A percentile compares a stretch with the other conserved stretches of the same genome.
Evolutionary conservation across 2,113 vertebrate species (phyloP).

Genomic region (Menidia beryllina): DNA sequence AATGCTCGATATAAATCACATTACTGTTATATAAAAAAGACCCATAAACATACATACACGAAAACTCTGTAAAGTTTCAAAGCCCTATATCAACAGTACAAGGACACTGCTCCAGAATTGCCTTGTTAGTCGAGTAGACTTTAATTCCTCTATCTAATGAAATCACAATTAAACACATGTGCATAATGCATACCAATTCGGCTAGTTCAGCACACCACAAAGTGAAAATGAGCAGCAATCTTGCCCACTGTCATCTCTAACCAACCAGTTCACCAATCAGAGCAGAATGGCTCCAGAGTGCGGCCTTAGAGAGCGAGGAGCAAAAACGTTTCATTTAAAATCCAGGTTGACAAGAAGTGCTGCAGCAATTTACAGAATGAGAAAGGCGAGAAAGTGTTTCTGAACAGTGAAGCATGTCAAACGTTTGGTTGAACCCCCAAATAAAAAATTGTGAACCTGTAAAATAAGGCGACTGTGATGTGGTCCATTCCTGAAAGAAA

Average conservation of each 20-base stretch:
- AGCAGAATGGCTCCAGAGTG: not conserved
- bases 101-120: not conserved
- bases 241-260: not conserved
- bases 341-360: too few species aligned
- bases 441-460: not conserved
- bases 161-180: not conserved
- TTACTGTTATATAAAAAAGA: too few species aligned
- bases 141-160: not conserved
- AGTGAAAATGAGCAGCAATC: not conserved
- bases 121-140: not conserved
- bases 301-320: too few species aligned
- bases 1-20: too few species aligned
- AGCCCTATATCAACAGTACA: too few species aligned
- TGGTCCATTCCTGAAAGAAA: conserved; percentile 9
- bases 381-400: too few species aligned
- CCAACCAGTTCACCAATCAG: not conserved
- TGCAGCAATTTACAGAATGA: too few species aligned
- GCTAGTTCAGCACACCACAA: not conserved
- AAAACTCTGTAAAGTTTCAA: not conserved
- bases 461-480: conserved; percentile 3
- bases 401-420: not conserved
- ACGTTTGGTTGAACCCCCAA: not conserved
- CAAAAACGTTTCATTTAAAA: not conserved
- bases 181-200: not conserved
- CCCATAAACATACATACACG: too few species aligned